Evolutionary conservation across 2,888 invertebrate species (phyloP).

Genomic region (Epirrhoe alternata): DNA sequence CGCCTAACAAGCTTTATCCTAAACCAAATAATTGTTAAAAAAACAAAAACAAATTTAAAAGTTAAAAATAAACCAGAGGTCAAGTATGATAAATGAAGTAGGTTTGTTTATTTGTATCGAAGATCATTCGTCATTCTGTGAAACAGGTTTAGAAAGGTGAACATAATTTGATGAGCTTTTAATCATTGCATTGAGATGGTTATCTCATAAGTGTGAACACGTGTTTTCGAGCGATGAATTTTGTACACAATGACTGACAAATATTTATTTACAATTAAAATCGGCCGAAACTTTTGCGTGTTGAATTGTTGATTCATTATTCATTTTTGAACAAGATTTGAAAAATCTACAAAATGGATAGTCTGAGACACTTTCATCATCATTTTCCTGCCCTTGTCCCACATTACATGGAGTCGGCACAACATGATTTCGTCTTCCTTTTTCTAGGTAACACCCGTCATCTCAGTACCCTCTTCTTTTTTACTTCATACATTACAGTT

Average conservation of each 20-base stretch:
- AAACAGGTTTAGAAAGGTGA: conserved; percentile 45
- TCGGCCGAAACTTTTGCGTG: no score
- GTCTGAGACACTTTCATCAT: no score
- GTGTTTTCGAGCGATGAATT: conserved; percentile 4
- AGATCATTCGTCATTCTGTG: conserved; percentile 56
- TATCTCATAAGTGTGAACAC: conserved; percentile 41
- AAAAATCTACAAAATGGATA: no score
- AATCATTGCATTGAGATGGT: conserved; percentile 40
- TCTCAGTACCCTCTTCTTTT: no score
- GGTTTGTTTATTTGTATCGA: conserved; percentile 53
- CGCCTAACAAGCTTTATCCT: neutral
- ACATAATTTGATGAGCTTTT: conserved; percentile 50
- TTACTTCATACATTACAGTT: no score
- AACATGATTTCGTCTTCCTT: no score
- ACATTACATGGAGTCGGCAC: no score
- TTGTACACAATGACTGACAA: neutral
- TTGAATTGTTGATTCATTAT: no score
- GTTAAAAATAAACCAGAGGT: conserved; percentile 46
- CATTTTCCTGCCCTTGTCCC: no score
- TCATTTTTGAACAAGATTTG: no score
- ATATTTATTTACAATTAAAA: neutral
- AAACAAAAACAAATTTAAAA: conserved; percentile 25
- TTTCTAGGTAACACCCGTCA: no score
- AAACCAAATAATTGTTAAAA: neutral
- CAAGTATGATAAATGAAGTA: conserved; percentile 59